Evolutionary conservation across 2,113 vertebrate genomes (phyloP), one percentile per base, ranked within the genome.

Genomic region (Daboia siamensis): DNA sequence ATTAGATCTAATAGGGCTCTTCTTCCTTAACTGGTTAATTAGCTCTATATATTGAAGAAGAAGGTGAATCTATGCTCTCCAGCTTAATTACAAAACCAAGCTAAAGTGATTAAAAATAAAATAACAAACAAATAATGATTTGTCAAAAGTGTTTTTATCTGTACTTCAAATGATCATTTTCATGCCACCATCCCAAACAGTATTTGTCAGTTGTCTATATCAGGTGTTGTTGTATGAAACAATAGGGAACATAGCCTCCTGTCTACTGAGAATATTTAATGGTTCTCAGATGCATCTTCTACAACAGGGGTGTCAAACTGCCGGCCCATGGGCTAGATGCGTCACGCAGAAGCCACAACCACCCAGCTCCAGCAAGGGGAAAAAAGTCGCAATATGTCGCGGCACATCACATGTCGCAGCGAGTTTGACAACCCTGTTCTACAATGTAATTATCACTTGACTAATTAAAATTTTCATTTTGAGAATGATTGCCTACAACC

Each of bases 401-500:
- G 8, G 1, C 48, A 51, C 1, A 10, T 51, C 48, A 51, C 48
- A 8, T 51, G 48, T 51, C 0, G 7, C 1, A 8, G 48, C 48
- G 1, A 51, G 48, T 51, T 51, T 51, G 48, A 51, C 48, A 51
- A 1, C 48, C 48, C 48, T 51, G 48, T 51, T 51, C 48, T 51
- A 55, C 85, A 56, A 26, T 93, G 44, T 26, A 88, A 88, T 96
- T 93, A 93, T 94, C 93, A 54, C 86, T 86, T 20, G 33, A 24
- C 23, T 94, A 91, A 93, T 95, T 95, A 92, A 51, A 54, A 87
- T 90, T 20, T 23, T 51, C 51, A 95, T 93, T 90, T 57, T 93
- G 87, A 93, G 23, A 93, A 74, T 93, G 87, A 94, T 86, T 95
- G 95, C 93, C 61, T 96, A 92, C 26, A 88, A 89, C 86, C 84